Conservation (phyloP, 2,797 vertebrate genomes). For the Hippoglossus hippoglossus region DNA sequence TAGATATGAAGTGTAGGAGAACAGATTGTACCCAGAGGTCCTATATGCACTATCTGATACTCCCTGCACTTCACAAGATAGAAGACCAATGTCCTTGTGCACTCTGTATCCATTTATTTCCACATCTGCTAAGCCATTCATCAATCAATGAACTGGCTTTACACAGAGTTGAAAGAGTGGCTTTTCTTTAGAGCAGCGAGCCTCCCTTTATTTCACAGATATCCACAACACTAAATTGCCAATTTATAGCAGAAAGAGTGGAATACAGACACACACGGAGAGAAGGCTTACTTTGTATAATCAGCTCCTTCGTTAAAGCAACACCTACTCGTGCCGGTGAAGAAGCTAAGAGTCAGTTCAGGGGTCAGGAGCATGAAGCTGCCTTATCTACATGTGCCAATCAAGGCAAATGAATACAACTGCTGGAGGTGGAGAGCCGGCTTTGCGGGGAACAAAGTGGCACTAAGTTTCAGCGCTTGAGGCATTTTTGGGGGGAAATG, state of each 20-base stretch:
- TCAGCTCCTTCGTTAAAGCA: constrained; percentile 66
- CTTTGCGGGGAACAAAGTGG: constrained; percentile 20
- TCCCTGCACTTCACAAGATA: constrained; percentile 45
- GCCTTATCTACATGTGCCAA: constrained; percentile 57
- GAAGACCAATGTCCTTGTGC: constrained; percentile 63
- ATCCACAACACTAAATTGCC: constrained; percentile 75
- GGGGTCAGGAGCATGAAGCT: constrained; percentile 35
- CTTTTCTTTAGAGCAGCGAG: constrained; percentile 56
- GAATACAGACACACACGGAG: constrained; percentile 47
- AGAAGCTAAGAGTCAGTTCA: constrained; percentile 42
- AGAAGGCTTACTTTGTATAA: constrained; percentile 67
- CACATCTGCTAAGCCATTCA: constrained; percentile 77
- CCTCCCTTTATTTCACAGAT: constrained; percentile 77
- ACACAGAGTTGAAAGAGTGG: constrained; percentile 46
- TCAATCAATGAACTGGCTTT: constrained; percentile 79
- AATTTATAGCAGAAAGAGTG: constrained; percentile 66
- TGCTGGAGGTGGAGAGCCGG: constrained; percentile 16
- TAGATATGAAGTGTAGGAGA: constrained; percentile 39
- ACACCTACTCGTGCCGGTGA: constrained; percentile 44
- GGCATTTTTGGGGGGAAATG: constrained; percentile 17
- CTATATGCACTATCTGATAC: constrained; percentile 47
- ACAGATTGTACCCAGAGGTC: constrained; percentile 42
- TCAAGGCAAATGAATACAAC: constrained; percentile 34
- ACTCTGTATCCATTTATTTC: constrained; percentile 71
- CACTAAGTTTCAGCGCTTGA: constrained; percentile 11